Base-by-base conservation (phyloP, 2,888 invertebrate species). In the Drosophila prolongata region DNA sequence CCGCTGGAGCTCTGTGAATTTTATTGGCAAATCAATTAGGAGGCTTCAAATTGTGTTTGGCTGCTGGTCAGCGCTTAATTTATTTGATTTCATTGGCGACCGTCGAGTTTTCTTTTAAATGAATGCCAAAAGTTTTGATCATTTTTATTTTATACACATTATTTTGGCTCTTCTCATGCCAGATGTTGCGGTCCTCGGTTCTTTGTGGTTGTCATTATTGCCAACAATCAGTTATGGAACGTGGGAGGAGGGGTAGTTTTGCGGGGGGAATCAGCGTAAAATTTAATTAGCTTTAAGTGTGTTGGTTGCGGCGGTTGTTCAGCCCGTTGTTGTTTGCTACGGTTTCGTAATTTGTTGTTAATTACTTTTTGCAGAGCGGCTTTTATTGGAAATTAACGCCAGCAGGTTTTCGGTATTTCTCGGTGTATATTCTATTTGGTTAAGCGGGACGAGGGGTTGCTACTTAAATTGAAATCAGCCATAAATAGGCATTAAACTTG, bases 231-330 rank as follows among this genome's bases (percentile, higher is more conserved):
- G 77, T 81, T 66, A 62, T 62, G 47, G 40, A 58, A 42, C 34
- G 46, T 34, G 3, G 19, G 4, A 5, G 11, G 14, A 10, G 30
- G 0, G 30, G 6, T 2, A 14, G 2, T 9, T 3, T 37, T 6
- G 38, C 9, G 27, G 24, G 27, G 44, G 66, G 68, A 64, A 40
- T 64, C 62, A 69, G 55, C 57, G 44, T 47, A 60, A 74, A 87
- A 87, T 80, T 72, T 87, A 87, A 84, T 88, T 89, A 77, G 85
- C 87, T 60, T 55, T 78, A 84, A 87, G 84, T 84, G 85, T 72
- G 71, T 76, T 70, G 74, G 77, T 67, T 76, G 75, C 58, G 71
- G 58, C 57, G 38, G 47, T 59, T 69, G 44, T 47, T 44, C 34
- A 34, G 47, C 3, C 38, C n/a, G 58, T 40, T 52, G 34, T 54